Percentiles rank a stretch among this genome's conserved stretches.
phyloP scores from a whole-genome alignment of 1,140 invertebrate species.

The Myzus persicae region DNA sequence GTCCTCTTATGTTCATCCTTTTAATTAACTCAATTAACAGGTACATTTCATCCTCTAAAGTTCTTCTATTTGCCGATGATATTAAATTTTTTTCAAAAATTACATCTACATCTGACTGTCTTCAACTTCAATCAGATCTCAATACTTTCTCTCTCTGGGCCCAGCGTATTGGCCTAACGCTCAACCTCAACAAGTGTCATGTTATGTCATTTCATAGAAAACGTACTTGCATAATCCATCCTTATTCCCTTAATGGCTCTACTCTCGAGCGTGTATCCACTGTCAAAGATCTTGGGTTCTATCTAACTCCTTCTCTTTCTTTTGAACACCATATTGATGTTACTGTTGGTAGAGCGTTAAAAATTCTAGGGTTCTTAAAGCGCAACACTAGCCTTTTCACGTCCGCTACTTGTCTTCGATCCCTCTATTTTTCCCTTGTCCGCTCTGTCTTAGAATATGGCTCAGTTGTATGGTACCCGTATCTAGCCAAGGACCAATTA shows the following conservation, averaged over 20 bases:
- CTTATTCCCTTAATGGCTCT: constrained; percentile 4
- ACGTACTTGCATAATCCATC: background rate
- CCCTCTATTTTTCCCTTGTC: too few species aligned
- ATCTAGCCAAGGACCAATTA: too few species aligned
- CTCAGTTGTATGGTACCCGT: too few species aligned
- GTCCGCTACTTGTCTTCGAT: background rate
- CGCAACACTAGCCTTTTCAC: background rate
- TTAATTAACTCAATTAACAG: background rate
- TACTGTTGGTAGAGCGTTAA: background rate
- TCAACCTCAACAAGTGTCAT: background rate
- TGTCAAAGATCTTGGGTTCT: background rate
- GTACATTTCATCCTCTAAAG: background rate
- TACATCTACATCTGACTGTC: background rate
- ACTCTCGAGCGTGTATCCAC: background rate
- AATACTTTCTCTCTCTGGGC: background rate
- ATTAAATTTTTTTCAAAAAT: background rate
- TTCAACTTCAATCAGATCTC: too few species aligned
- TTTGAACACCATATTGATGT: constrained; percentile 13
- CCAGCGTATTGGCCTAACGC: background rate
- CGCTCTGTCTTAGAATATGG: too few species aligned
- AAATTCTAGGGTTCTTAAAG: background rate
- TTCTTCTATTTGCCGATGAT: background rate
- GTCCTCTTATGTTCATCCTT: constrained; percentile 14
- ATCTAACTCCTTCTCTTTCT: background rate
- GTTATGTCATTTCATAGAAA: background rate